Evolutionary conservation across 1,140 invertebrate genomes (phyloP), one percentile per base, ranked within the genome.

Genomic region (Hestina assimilis): DNA sequence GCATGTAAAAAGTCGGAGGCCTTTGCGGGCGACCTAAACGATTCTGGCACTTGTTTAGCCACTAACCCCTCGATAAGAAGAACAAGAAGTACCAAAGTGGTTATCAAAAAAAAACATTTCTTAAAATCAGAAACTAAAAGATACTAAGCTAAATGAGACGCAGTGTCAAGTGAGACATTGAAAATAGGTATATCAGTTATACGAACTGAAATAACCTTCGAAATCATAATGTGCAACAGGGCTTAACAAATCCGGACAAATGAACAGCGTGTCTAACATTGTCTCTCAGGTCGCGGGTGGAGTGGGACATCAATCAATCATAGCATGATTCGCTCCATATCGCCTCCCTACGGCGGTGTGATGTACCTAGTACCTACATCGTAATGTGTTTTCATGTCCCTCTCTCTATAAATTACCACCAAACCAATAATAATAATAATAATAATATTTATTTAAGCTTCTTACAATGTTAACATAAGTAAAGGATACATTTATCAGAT

Each of bases 181-280:
- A 26, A 26, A 26, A 8, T 1, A 26, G 9, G 24, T 26, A 26
- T 0, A 6, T 0, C 0, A 19, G 33, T 8, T 8, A 7, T 19
- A 7, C 33, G 8, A 35, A 8, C 33, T 38, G n/a, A 38, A 38
- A n/a, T 1, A 1, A 15, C 12, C 11, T 48, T 35, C 12, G 7
- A 35, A 17, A 14, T 19, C 9, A 11, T 15, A 6, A 15, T 52
- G 48, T 28, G 26, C 40, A 58, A n/a, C 20, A 31, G 31, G 50
- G 62, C 72, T 56, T 69, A 68, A 75, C 64, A 73, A 77, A 73
- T 75, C 70, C 70, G 68, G 65, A 73, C 70, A 75, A 73, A 78
- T 75, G 64, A 66, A 66, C 63, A 67, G 21, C 21, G 20, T 24
- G 26, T 41, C 33, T 17, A 19, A 38, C 24, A 52, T 42, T 52